Evolutionary conservation across 2,888 invertebrate species (phyloP), one percentile per base, ranked within the genome.

Genomic region (Chrysotoxum bicinctum): DNA sequence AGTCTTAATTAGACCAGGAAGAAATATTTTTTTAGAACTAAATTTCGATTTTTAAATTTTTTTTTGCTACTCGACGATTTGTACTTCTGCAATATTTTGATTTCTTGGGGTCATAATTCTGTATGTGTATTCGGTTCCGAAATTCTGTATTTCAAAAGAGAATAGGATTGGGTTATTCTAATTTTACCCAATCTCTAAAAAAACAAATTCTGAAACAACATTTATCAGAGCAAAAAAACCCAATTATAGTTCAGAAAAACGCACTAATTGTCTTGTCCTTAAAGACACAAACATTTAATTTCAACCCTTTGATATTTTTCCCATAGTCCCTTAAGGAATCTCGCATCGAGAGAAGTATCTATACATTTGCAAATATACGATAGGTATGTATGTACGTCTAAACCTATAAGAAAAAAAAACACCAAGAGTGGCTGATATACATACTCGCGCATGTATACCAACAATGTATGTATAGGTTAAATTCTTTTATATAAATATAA

Each of bases 381-480:
- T 32, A 26, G 0, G 14, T 21, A 30, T 16, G 7, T 6, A n/a
- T 0, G 14, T 35, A 54, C 10, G n/a, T 7, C 21, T 14, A 68
- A 68, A 45, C 37, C 7, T 12, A 12, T 26, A 78, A 70, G 32
- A 45, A 66, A 62, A 54, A 54, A 30, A 43, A 72, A 26, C 26
- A 40, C 19, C 12, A n/a, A 74, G 40, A 69, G 50, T 75, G 35
- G 50, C 69, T 74, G 58, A 75, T 60, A 37, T 21, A 21, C 21
- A 37, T 64, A 79, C 68, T 62, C 72, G 69, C 79, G 62, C 69
- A 74, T 50, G 52, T 70, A 69, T 37, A 52, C 19, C 2, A 8
- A 8, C 7, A 6, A n/a, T n/a, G n/a, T 66, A 73, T 76, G 72
- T 64, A 62, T 60, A 37, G 10, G 52, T 16, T 52, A 48, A 48